Evolutionary conservation across 2,113 vertebrate species (phyloP).

Genomic region (Phaethon lepturus): DNA sequence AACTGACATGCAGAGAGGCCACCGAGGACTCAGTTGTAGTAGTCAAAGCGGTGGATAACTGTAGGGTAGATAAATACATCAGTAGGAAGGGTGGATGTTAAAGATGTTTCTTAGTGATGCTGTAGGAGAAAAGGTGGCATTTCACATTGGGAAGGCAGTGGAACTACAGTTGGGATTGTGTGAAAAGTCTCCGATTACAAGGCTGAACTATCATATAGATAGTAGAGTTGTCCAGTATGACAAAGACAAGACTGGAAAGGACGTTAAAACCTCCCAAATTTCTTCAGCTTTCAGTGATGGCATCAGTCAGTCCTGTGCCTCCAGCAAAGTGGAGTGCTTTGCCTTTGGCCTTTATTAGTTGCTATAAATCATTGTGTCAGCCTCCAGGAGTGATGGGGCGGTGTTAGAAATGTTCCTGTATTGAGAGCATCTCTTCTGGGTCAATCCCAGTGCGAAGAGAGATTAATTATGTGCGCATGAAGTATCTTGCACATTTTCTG

Average conservation of each 20-base stretch:
- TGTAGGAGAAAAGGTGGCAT: neutral
- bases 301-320: neutral
- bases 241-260: neutral
- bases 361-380: neutral
- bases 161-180: neutral
- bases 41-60: neutral
- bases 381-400: neutral
- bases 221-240: neutral
- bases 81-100: neutral
- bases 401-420: neutral
- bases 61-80: neutral
- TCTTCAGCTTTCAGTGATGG: neutral
- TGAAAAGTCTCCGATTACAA: neutral
- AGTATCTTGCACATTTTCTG: neutral
- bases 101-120: neutral
- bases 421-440: neutral
- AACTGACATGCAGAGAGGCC: neutral
- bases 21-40: neutral
- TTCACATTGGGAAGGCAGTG: neutral
- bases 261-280: neutral
- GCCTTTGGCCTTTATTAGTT: neutral
- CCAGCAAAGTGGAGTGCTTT: neutral
- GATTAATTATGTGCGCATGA: neutral
- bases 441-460: neutral
- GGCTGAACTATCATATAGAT: neutral